phyloP scores from a whole-genome alignment of 2,113 vertebrate genomes.

The Pyxicephalus adspersus region DNA sequence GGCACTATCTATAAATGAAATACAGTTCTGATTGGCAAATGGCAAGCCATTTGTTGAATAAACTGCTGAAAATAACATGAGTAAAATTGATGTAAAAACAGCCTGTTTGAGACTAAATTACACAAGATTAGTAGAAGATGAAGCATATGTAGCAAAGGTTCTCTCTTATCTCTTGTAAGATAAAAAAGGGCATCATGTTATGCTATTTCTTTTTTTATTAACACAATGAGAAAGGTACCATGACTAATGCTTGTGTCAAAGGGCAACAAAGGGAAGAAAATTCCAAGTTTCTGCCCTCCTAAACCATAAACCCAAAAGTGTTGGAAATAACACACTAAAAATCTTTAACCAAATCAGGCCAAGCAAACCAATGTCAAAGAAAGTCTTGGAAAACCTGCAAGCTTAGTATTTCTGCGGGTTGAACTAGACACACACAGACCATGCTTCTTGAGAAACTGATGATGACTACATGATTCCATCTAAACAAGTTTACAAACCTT shows the following conservation, averaged over 20 bases:
- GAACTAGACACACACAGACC: too few species aligned
- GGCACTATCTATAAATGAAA: not conserved
- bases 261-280: not conserved
- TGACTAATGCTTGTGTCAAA: constrained; percentile 5
- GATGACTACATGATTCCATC: too few species aligned
- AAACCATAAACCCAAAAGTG: too few species aligned
- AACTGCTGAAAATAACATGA: not conserved
- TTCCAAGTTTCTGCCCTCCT: not conserved
- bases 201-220: constrained; percentile 1
- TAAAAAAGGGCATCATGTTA: constrained; percentile 25
- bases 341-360: too few species aligned
- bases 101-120: not conserved
- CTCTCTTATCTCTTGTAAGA: constrained; percentile 24
- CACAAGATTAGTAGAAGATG: not conserved
- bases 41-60: not conserved
- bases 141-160: constrained; percentile 13
- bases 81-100: not conserved
- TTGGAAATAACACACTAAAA: too few species aligned
- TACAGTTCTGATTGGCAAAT: not conserved
- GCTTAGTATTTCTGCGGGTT: too few species aligned
- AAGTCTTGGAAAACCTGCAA: too few species aligned
- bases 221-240: not conserved
- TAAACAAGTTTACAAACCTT: too few species aligned
- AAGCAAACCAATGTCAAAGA: too few species aligned
- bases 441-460: too few species aligned